A percentile compares a stretch with the other conserved stretches of the same genome.
Evolutionary conservation across 2,888 invertebrate species (phyloP).

Genomic region (Drosophila affinis): DNA sequence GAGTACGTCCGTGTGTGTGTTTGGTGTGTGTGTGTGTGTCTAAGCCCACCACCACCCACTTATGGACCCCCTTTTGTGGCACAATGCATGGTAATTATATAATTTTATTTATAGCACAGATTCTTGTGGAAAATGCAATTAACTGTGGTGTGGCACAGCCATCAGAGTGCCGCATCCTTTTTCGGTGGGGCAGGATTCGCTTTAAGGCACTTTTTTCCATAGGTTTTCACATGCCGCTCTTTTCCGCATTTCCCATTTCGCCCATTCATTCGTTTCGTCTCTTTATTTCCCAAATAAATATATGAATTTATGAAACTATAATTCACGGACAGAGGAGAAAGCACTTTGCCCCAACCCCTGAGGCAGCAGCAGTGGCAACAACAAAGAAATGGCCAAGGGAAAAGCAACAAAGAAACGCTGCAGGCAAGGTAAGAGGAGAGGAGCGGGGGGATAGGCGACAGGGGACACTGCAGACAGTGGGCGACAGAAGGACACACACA

Average conservation of each 20-base stretch:
- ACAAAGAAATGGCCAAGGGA: constrained; percentile 43
- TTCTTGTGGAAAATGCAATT: constrained; percentile 77
- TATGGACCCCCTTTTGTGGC: constrained; percentile 7
- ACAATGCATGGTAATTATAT: constrained; percentile 79
- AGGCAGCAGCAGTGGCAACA: constrained; percentile 22
- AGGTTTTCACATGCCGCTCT: constrained; percentile 28
- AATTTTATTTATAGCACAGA: constrained; percentile 80
- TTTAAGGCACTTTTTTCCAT: constrained; percentile 41
- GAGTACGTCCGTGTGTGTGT: constrained; percentile 45
- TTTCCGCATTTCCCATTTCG: constrained; percentile 22
- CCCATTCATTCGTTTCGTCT: constrained; percentile 53
- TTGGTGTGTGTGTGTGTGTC: constrained; percentile 29
- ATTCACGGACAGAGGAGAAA: constrained; percentile 62
- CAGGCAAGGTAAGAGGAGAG: constrained; percentile 33
- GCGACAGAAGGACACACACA: constrained; percentile 47
- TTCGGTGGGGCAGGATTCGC: neutral
- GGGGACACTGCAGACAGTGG: constrained; percentile 61
- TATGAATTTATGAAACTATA: constrained; percentile 78
- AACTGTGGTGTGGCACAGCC: constrained; percentile 40
- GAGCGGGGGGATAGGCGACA: constrained; percentile 31
- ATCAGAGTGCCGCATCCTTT: neutral
- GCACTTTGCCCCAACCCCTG: constrained; percentile 65
- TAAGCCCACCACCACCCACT: constrained; percentile 18
- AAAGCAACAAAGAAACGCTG: constrained; percentile 29
- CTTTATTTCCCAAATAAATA: constrained; percentile 48